A percentile compares a stretch with the other conserved stretches of the same genome.
Conservation (phyloP, 2,113 vertebrate species). For the Oreochromis niloticus region DNA sequence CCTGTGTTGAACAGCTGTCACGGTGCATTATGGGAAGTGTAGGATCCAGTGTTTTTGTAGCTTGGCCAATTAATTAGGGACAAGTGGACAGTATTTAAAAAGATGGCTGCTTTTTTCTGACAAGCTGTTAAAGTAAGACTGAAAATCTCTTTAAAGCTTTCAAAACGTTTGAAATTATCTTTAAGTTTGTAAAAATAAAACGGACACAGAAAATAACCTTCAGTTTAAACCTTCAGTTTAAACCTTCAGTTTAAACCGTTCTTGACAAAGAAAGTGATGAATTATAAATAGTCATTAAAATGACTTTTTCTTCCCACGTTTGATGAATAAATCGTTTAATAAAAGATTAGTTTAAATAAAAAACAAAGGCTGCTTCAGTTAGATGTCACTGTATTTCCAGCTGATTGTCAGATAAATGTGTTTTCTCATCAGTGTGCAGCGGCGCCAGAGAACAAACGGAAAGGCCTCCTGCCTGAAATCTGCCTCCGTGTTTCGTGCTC, state of each 20-base stretch:
- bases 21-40: not conserved
- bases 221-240: not conserved
- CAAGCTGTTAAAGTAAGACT: not conserved
- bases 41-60: not conserved
- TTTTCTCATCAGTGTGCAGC: not conserved
- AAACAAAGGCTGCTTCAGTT: not conserved
- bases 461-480: not conserved
- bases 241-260: not conserved
- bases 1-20: not conserved
- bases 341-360: not conserved
- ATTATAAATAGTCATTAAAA: not conserved
- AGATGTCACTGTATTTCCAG: not conserved
- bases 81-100: not conserved
- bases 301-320: not conserved
- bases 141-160: not conserved
- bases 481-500: not conserved
- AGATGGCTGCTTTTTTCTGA: not conserved
- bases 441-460: not conserved
- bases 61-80: not conserved
- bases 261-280: not conserved
- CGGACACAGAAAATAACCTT: fast-evolving
- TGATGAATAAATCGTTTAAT: not conserved
- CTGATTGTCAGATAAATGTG: not conserved
- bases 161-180: fast-evolving
- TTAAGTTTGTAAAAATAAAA: not conserved